Percentiles rank a stretch among this genome's conserved stretches.
Conservation (phyloP, 2,888 invertebrate species). For the Liopterus haemorrhoidalis region DNA sequence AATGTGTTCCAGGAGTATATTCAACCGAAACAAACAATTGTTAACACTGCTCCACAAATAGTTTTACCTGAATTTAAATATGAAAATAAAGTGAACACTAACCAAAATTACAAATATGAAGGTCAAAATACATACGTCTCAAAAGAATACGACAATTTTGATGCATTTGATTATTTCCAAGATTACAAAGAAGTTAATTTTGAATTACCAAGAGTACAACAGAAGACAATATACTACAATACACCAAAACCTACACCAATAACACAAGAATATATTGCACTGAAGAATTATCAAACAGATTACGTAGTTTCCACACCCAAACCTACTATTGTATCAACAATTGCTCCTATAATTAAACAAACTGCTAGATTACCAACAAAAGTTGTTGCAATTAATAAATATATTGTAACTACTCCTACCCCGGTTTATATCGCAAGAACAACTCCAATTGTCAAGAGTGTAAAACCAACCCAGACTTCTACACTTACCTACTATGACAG, state of each 20-base stretch:
- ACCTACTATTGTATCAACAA: slow-evolving; percentile 23
- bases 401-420: slow-evolving; percentile 41
- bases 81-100: slow-evolving; percentile 16
- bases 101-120: slow-evolving; percentile 6
- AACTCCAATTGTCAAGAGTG: slow-evolving; percentile 37
- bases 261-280: slow-evolving; percentile 40
- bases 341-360: slow-evolving; percentile 25
- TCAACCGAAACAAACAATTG: background rate
- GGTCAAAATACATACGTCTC: background rate
- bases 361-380: slow-evolving; percentile 13
- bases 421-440: slow-evolving; percentile 45
- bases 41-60: background rate
- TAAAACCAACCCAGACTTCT: slow-evolving; percentile 31
- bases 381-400: slow-evolving; percentile 18
- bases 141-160: slow-evolving; percentile 10
- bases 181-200: too few relatives aligned
- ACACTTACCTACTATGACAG: slow-evolving; percentile 35
- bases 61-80: slow-evolving; percentile 15
- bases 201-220: slow-evolving; percentile 18
- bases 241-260: slow-evolving; percentile 22
- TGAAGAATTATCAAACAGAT: slow-evolving; percentile 41
- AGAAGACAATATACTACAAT: slow-evolving; percentile 21
- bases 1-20: background rate
- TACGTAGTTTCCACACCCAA: slow-evolving; percentile 30
- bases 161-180: too few relatives aligned